Base-by-base conservation (phyloP, 2,888 invertebrate species). In the Idaea biselata region DNA sequence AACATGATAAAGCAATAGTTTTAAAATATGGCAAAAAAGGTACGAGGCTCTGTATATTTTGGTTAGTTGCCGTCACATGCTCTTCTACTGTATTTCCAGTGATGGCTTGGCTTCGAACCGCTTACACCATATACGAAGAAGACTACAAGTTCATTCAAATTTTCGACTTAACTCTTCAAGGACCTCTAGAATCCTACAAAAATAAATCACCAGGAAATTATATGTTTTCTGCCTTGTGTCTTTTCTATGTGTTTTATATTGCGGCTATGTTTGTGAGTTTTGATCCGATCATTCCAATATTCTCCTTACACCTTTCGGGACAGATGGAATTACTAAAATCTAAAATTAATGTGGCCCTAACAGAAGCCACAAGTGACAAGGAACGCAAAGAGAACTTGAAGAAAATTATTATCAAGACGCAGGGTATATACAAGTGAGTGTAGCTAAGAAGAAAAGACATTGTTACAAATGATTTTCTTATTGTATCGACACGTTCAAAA, bases 231-330 rank as follows among this genome's bases (percentile, higher is more conserved):
- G 54, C 6, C 60, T 53, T 78, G 5, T 72, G 70, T 60, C 58
- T 79, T 0, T n/a, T 70, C 0, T 84, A 79, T 60, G 79, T 84
- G 8, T 44, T 65, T 14, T 33, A 66, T 16, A 11, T 14, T 0
- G 63, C 72, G 0, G 63, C 79, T 0, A 77, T 86, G 69, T 87
- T 81, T 25, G 69, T 83, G 0, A 84, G 84, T 3, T 89, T 89
- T 67, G 90, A 91, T 73, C 83, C 89, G 1, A 64, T 91, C n/a
- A 80, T 84, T 0, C 87, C 87, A 0, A 87, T 88, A 72, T 84
- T 87, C 65, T 75, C 87, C 68, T 63, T 87, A 32, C 89, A 91
- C 61, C 72, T 76, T 6, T 87, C 88, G 65, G 88, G 88, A 4
- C 88, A 89, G 61, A 67, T 89, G 4, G 81, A 87, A 18, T 64